phyloP scores from a whole-genome alignment of 1,140 invertebrate genomes.

The Augochlora pura region DNA sequence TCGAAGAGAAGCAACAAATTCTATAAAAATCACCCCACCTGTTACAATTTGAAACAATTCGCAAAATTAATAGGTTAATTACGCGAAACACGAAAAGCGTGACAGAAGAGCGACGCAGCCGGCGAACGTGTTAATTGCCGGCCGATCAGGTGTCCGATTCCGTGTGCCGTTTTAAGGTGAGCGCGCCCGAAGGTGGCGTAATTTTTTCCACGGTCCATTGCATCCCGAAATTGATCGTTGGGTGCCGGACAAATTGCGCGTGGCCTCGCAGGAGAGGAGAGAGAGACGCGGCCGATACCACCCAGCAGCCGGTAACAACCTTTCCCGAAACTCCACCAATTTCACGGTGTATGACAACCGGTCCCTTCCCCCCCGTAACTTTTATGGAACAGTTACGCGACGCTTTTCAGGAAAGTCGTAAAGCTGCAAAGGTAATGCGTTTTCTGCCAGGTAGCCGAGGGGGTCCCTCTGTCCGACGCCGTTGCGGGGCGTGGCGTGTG shows the following conservation, averaged over 20 bases:
- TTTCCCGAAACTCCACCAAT: constrained; percentile 51
- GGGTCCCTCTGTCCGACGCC: constrained; percentile 14
- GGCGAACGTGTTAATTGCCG: too few species aligned
- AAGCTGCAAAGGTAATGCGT: constrained; percentile 55
- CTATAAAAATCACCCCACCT: too few species aligned
- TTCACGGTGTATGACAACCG: constrained; percentile 61
- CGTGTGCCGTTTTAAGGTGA: not conserved
- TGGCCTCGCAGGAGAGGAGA: constrained; percentile 16
- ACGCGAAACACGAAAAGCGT: not conserved
- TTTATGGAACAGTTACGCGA: constrained; percentile 58
- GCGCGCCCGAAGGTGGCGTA: not conserved
- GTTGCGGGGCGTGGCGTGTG: too few species aligned
- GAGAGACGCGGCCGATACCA: not conserved
- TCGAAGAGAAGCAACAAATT: not conserved
- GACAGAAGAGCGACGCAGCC: not conserved
- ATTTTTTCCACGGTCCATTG: constrained; percentile 36
- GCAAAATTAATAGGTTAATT: too few species aligned
- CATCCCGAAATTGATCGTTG: constrained; percentile 39
- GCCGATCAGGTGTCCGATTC: too few species aligned
- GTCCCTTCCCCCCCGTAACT: constrained; percentile 51
- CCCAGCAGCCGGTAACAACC: constrained; percentile 41
- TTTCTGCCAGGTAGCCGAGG: constrained; percentile 25
- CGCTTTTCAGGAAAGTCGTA: constrained; percentile 60
- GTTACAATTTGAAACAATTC: too few species aligned
- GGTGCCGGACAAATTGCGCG: constrained; percentile 41